Evolutionary conservation across 1,140 invertebrate genomes (phyloP), one percentile per base, ranked within the genome.

Genomic region (Caenorhabditis remanei): DNA sequence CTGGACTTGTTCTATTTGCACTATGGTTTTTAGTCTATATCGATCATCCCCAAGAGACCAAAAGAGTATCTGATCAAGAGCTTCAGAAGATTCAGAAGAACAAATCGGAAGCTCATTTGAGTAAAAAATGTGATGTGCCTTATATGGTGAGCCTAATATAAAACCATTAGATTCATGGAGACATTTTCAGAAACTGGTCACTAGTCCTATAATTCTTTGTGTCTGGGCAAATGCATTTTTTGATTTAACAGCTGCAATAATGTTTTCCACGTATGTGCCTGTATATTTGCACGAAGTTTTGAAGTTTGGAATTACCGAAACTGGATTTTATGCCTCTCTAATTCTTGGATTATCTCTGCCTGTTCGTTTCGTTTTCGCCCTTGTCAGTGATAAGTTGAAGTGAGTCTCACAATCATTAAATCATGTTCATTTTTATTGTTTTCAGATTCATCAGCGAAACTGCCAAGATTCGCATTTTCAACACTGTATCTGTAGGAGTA

Each of bases 351-450:
- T 67, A 19, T 67, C 63, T 6, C 11, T 85, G 21, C 85, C 85
- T 2, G 50, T 85, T 11, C 63, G 67, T 19, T 40, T 85, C 7
- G 19, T 79, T 13, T 65, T 75, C 7, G 85, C 85, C 0, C 4
- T 85, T 19, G 16, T 85, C 53, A 85, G 85, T 75, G 85, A 85
- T 43, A 85, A 85, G 40, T 55, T 43, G 21, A 85, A 55, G 85
- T 85, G 13, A 79, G 85, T 75, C 14, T 48, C 67, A 4, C 32
- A 58, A 0, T 58, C 4, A 58, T n/a, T n/a, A 58, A 58, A 7
- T 11, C 50, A 53, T 53, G 32, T 32, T 32, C 32, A 32, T 16
- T 13, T 16, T 53, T 4, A 9, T 53, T 53, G 4, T 7, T 50
- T 75, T 56, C 32, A 85, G 85, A 53, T 58, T 32, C 11, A 21